Base-by-base conservation (phyloP, 1,140 invertebrate genomes). In the Eupristina koningsbergeri region DNA sequence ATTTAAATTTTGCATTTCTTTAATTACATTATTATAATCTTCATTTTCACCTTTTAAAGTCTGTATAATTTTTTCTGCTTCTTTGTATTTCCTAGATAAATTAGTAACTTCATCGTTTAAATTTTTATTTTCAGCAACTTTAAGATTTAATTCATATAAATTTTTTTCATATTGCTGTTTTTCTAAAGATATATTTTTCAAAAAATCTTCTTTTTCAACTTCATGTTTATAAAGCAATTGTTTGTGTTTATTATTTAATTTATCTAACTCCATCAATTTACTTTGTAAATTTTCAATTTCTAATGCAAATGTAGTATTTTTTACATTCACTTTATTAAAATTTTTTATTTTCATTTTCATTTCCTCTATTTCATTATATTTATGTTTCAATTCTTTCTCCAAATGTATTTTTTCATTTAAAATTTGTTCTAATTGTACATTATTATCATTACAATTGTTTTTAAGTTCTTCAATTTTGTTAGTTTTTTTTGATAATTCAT, bases 391-490 rank as follows among this genome's bases (percentile, higher is more conserved):
- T 29, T 91, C 89, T 67, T 89, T 89, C 74, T 87, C 86, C 13
- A 90, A 82, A 15, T 11, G 29, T n/a, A 50, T 63, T 63, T 88
- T 89, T 47, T 81, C 71, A 63, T 73, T 74, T 36, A 80, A 31
- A 77, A 89, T 87, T 89, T 91, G 53, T 92, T 89, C 11, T 92
- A 87, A 79, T 85, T 94, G 91, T 6, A 88, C 13, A 34, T 45
- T 85, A 19, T 26, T 85, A 47, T 69, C 47, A 78, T 50, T 81
- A 15, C 29, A 77, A 15, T 77, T 31, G 0, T 8, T 88, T 87
- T 93, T 91, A 58, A 94, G 86, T 63, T 90, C 86, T 29, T 90
- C 86, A 39, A 89, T 88, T 36, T 29, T 53, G n/a, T 79, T 79
- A 29, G 19, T 53, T 71, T 91, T 88, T 75, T 89, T 87, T 69